These are phyloP conservation scores for Carapus acus DNA, from an alignment of 2,797 vertebrate genomes.

Conservation along the genomic window DNA sequence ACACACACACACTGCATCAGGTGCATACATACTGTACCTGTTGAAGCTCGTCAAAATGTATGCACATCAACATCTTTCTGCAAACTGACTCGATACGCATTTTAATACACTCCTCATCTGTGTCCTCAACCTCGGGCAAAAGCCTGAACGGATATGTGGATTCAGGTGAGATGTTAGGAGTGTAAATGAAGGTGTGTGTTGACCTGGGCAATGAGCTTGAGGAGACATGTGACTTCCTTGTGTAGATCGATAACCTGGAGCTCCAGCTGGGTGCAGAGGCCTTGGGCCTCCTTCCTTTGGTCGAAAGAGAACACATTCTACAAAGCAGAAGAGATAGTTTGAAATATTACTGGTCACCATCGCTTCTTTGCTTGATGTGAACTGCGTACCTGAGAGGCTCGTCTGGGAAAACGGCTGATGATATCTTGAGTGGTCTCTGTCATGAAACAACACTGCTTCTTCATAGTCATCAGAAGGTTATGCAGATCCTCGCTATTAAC, in stretches of 20 bases:
- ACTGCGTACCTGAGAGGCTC: conserved; percentile 81
- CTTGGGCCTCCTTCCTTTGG: conserved; percentile 70
- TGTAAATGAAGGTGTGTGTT: not conserved
- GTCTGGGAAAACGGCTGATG: conserved; percentile 75
- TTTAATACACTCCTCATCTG: conserved; percentile 3
- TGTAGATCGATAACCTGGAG: conserved; percentile 72
- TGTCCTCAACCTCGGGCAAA: conserved; percentile 13
- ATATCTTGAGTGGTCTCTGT: conserved; percentile 76
- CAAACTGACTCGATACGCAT: not conserved
- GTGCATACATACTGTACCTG: conserved; percentile 53
- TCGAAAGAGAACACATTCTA: conserved; percentile 83
- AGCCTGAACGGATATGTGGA: too few species aligned
- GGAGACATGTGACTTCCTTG: conserved; percentile 81
- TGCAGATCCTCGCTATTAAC: conserved; percentile 83
- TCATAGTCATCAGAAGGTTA: conserved; percentile 81
- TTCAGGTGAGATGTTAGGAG: not conserved
- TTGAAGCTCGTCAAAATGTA: conserved; percentile 43
- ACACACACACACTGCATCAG: conserved; percentile 26
- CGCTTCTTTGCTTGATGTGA: too few species aligned
- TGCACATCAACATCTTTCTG: conserved; percentile 9
- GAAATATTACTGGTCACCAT: too few species aligned
- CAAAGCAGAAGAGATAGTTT: not conserved
- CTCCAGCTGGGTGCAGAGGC: conserved; percentile 77
- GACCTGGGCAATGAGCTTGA: conserved; percentile 81
- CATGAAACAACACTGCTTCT: conserved; percentile 81